A percentile compares a stretch with the other conserved stretches of the same genome.
Conservation (phyloP, 2,113 vertebrate genomes). For the Sardina pilchardus region DNA sequence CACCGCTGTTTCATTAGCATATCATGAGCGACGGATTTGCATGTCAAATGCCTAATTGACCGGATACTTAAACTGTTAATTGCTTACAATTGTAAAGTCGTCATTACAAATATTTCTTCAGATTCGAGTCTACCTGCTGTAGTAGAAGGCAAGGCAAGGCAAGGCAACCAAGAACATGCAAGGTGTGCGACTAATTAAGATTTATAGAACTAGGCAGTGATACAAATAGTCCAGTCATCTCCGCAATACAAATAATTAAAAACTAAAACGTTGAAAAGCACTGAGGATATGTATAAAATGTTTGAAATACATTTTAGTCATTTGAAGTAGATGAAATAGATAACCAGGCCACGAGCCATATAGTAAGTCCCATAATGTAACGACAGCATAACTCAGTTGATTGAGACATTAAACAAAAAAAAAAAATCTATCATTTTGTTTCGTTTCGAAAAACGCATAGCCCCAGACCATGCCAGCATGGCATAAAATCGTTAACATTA, state of each 20-base stretch:
- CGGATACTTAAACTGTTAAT: constrained; percentile 17
- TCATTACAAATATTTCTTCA: neutral
- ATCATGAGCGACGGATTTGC: constrained; percentile 1
- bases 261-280: neutral
- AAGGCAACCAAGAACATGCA: neutral
- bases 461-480: neutral
- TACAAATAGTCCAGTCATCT: neutral
- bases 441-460: neutral
- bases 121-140: neutral
- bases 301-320: too few relatives aligned
- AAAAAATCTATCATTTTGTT: neutral
- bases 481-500: constrained; percentile 5
- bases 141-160: neutral
- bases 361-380: neutral
- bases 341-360: neutral
- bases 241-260: neutral
- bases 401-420: neutral
- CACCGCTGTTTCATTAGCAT: constrained; percentile 18
- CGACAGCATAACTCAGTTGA: too few relatives aligned
- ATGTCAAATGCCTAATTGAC: neutral
- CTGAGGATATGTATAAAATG: neutral
- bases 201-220: neutral
- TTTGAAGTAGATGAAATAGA: too few relatives aligned
- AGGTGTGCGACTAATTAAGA: neutral
- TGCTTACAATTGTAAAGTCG: neutral